These are phyloP conservation scores for Rousettus leschenaultii DNA, from an alignment of 2,113 vertebrate genomes.

Conservation along the genomic window DNA sequence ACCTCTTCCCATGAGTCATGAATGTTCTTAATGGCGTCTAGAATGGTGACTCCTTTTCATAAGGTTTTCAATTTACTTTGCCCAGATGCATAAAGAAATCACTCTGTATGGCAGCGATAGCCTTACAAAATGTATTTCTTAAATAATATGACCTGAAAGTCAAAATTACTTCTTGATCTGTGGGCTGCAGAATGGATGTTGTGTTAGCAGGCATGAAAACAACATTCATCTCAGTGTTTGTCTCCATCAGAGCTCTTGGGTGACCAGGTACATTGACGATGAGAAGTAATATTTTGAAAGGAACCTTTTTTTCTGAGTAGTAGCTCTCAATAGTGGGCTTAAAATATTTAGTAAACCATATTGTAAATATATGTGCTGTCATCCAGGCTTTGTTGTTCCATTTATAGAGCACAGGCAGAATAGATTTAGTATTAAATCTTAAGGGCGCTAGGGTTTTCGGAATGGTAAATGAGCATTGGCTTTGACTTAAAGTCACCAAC, in stretches of 20 bases:
- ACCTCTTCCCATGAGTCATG: no score
- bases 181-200: no score
- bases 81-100: not conserved
- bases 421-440: no score
- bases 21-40: not conserved
- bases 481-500: no score
- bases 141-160: no score
- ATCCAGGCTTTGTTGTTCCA: no score
- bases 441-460: no score
- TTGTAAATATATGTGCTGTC: no score
- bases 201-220: not conserved
- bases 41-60: not conserved
- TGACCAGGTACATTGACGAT: not conserved
- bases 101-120: not conserved
- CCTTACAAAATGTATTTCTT: not conserved
- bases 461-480: no score
- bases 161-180: no score
- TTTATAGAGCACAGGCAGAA: no score
- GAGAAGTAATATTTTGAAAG: not conserved
- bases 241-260: not conserved
- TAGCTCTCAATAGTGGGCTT: not conserved
- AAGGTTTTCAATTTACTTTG: not conserved
- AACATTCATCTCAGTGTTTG: not conserved
- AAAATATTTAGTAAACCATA: no score
- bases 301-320: not conserved